A percentile compares a stretch with the other conserved stretches of the same genome.
Conservation (phyloP, 2,113 vertebrate genomes). For the Sander lucioperca region DNA sequence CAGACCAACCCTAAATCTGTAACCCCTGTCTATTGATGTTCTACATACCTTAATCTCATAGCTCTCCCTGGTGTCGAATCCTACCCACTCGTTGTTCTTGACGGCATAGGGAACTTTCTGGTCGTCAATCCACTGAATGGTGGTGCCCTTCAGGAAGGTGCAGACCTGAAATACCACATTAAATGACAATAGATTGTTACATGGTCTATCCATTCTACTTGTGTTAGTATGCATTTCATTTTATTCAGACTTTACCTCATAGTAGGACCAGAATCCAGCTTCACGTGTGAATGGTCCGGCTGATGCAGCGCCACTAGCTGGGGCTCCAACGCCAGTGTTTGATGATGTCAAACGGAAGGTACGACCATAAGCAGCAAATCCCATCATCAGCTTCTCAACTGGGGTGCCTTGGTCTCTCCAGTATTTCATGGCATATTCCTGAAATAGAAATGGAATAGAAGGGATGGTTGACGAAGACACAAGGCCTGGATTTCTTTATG, state of each 20-base stretch:
- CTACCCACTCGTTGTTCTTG: conserved; percentile 86
- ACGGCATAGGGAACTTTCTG: conserved; percentile 88
- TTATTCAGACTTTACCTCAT: conserved; percentile 80
- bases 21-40: background rate
- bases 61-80: conserved; percentile 85
- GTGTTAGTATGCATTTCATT: background rate
- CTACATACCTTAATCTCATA: conserved; percentile 84
- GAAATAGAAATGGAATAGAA: background rate
- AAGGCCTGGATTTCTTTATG: background rate
- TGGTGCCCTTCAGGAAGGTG: conserved; percentile 78
- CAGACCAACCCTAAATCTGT: background rate
- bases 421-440: conserved; percentile 83
- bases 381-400: conserved; percentile 87
- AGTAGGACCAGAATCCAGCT: conserved; percentile 89
- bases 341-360: conserved; percentile 83
- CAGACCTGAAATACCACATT: conserved; percentile 80
- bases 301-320: conserved; percentile 80
- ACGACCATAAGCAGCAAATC: conserved; percentile 87
- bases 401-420: conserved; percentile 87
- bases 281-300: conserved; percentile 86
- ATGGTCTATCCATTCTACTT: background rate
- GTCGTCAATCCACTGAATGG: conserved; percentile 81
- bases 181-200: background rate
- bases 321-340: conserved; percentile 74
- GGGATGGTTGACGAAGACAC: background rate